Percentiles rank a stretch among this genome's conserved stretches.
phyloP scores from a whole-genome alignment of 2,113 vertebrate genomes.

The Pterophyllum scalare region DNA sequence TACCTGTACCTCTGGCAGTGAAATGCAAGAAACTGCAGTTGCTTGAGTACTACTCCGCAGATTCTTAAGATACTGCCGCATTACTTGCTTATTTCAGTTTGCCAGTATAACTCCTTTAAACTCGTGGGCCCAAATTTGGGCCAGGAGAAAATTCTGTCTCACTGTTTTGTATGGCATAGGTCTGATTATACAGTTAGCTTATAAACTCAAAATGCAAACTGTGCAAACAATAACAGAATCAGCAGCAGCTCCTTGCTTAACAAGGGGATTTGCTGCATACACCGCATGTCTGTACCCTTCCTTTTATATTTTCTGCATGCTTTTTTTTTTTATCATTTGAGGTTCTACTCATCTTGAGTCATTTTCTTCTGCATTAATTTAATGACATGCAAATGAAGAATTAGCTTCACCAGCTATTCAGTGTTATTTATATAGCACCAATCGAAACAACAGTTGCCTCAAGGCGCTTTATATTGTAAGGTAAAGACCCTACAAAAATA shows the following conservation, averaged over 20 bases:
- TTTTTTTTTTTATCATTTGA: too few species aligned
- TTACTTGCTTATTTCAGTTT: slow-evolving; percentile 8
- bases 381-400: too few species aligned
- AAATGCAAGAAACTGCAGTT: neutral
- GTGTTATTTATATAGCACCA: too few species aligned
- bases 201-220: slow-evolving; percentile 1
- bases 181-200: neutral
- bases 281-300: neutral
- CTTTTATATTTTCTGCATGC: too few species aligned
- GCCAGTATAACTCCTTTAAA: neutral
- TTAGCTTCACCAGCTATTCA: too few species aligned
- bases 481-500: too few species aligned
- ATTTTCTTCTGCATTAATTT: too few species aligned
- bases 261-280: neutral
- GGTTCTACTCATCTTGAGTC: too few species aligned
- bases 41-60: neutral
- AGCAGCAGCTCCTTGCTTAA: neutral
- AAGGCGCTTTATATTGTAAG: too few species aligned
- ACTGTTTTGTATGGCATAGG: neutral
- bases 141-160: neutral
- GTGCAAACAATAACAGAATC: neutral
- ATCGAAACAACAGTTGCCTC: too few species aligned
- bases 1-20: neutral
- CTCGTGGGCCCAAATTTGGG: neutral
- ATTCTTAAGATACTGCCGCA: neutral